Conservation (phyloP, 2,888 invertebrate genomes). For the Chesias legatella region DNA sequence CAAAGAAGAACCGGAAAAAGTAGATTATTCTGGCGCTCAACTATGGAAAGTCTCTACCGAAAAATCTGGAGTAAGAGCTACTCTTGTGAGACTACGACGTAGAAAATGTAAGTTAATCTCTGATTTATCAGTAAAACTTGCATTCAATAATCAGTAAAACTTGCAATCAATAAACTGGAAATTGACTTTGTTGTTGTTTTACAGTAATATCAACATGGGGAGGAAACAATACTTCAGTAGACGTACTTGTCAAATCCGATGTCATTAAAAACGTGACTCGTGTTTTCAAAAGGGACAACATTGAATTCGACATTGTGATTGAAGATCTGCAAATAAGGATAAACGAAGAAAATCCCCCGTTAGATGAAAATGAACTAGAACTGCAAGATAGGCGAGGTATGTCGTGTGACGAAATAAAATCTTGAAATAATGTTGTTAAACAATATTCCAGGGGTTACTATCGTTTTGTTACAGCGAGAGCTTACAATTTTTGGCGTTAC, state of each 20-base stretch:
- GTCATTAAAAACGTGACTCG: conserved; percentile 83
- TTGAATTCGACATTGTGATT: conserved; percentile 86
- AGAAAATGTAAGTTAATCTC: conserved; percentile 58
- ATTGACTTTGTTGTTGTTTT: conserved; percentile 19
- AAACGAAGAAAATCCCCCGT: conserved; percentile 88
- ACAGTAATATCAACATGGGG: conserved; percentile 84
- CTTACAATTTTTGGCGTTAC: conserved; percentile 81
- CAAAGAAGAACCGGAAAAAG: conserved; percentile 45
- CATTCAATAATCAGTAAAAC: background rate
- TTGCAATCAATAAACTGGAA: background rate
- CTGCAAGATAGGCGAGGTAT: conserved; percentile 86
- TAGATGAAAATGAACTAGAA: conserved; percentile 83
- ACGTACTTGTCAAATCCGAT: conserved; percentile 85
- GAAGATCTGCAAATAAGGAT: conserved; percentile 89
- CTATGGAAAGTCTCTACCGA: conserved; percentile 84
- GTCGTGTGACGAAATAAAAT: conserved; percentile 27
- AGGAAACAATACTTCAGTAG: conserved; percentile 82
- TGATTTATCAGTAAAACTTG: background rate
- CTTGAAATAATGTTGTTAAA: conserved; percentile 22
- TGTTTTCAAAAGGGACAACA: conserved; percentile 81
- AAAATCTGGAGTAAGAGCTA: conserved; percentile 65
- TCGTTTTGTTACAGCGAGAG: conserved; percentile 78
- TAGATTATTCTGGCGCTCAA: conserved; percentile 88
- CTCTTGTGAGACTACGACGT: conserved; percentile 54
- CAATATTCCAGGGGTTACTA: conserved; percentile 61